phyloP scores from a whole-genome alignment of 2,797 vertebrate genomes.

The Sebastes taczanowskii region DNA sequence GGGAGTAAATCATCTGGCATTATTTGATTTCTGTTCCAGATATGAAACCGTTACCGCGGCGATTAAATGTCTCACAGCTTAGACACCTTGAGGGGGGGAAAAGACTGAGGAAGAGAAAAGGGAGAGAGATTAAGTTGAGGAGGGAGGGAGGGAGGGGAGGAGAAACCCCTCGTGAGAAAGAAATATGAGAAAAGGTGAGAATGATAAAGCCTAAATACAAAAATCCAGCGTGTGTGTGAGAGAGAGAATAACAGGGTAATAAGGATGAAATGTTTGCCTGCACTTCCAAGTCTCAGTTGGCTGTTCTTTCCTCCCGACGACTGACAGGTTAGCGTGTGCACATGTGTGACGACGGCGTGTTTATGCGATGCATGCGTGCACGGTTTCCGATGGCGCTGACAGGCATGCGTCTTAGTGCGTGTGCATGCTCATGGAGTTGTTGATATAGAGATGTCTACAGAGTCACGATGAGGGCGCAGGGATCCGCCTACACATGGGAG shows the following conservation, averaged over 20 bases:
- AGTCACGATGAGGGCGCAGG: slow-evolving; percentile 63
- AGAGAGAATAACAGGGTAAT: slow-evolving; percentile 66
- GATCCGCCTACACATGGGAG: slow-evolving; percentile 63
- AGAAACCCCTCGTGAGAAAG: slow-evolving; percentile 51
- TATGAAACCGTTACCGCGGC: slow-evolving; percentile 99
- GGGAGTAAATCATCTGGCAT: slow-evolving; percentile 99
- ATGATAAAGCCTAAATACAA: slow-evolving; percentile 66
- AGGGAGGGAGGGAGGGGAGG: not conserved
- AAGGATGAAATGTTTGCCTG: slow-evolving; percentile 73
- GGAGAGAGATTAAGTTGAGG: slow-evolving; percentile 66
- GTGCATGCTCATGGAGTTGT: slow-evolving; percentile 33
- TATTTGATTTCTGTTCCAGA: slow-evolving; percentile 99
- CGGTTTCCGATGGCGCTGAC: slow-evolving; percentile 25
- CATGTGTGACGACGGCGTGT: slow-evolving; percentile 19
- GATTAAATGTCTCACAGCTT: slow-evolving; percentile 99
- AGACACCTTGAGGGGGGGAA: slow-evolving; percentile 93
- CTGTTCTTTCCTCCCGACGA: slow-evolving; percentile 57
- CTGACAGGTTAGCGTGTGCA: slow-evolving; percentile 39
- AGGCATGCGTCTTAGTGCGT: not conserved
- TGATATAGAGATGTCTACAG: slow-evolving; percentile 69
- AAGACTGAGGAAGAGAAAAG: slow-evolving; percentile 83
- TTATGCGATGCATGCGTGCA: slow-evolving; percentile 11
- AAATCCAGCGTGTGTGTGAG: slow-evolving; percentile 24
- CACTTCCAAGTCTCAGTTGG: slow-evolving; percentile 70
- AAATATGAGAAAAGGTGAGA: slow-evolving; percentile 72